Base-by-base conservation (phyloP, 2,113 vertebrate genomes). In the Anarrhichthys ocellatus region DNA sequence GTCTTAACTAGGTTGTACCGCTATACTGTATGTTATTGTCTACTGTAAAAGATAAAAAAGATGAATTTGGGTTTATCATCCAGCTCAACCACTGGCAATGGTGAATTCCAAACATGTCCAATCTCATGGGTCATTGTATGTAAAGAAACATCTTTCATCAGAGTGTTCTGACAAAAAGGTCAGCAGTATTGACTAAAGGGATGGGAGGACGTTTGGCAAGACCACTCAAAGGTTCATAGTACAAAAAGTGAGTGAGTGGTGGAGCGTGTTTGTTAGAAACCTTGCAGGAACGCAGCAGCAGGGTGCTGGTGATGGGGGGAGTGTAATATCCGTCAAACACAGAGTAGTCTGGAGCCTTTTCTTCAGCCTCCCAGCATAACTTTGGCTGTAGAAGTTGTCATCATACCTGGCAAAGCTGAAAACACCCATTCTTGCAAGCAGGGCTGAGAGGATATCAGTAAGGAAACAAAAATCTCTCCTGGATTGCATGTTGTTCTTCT, bases 401-500 rank as follows among this genome's bases (percentile, higher is more conserved):
- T 95, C 95, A 27, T 96, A 96, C 63, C 96, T 90, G 77, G 96
- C 96, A 73, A 97, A 97, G 79, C 96, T 97, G 92, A 96, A 97
- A 81, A 96, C 94, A 5, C 96, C 95, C 92, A 96, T 95, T 14
- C 96, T 95, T 97, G 63, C 15, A 83, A 27, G 20, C 6, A 80
- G 0, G 67, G 14, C 29, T 2, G 8, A 1, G n/a, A 20, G 10
- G 29, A 73, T 34, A n/a, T 2, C 27, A 11, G 9, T 8, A 27
- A 27, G 14, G 2, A 11, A 32, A 56, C 46, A 3, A 24, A 54
- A 13, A 38, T 0, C 4, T 6, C n/a, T 46, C 9, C 40, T 48
- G 14, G 24, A 32, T 32, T 46, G 3, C 29, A 8, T 79, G 1
- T 52, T n/a, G 64, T 69, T 48, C 0, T 17, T 0, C 71, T 59